These are phyloP conservation scores for Thecophora atra DNA, from an alignment of 2,888 invertebrate species.

Conservation along the genomic window DNA sequence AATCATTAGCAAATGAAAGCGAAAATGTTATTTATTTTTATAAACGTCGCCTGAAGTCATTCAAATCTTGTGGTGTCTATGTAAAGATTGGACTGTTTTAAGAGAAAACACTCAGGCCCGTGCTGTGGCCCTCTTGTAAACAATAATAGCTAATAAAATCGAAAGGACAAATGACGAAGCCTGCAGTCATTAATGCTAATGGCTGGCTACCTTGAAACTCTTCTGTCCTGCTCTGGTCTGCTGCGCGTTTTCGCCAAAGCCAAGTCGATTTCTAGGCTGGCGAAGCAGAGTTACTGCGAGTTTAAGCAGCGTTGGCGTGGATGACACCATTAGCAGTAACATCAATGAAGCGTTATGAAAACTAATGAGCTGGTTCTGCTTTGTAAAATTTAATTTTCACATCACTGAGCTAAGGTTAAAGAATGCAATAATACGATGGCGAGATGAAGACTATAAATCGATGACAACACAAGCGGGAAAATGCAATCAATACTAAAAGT, in stretches of 20 bases:
- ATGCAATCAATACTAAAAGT: conserved; percentile 36
- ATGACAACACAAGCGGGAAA: not conserved
- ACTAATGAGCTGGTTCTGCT: not conserved
- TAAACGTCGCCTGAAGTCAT: too few relatives aligned
- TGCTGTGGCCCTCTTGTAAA: too few relatives aligned
- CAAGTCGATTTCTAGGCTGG: not conserved
- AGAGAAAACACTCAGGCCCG: not conserved
- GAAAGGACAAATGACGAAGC: not conserved
- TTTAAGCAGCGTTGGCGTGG: not conserved
- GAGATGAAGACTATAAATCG: not conserved
- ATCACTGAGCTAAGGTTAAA: conserved; percentile 10
- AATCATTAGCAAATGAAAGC: too few relatives aligned
- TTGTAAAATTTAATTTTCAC: conserved; percentile 14
- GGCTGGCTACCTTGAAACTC: not conserved
- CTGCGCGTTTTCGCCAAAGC: not conserved
- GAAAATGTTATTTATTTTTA: too few relatives aligned
- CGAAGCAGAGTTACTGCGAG: not conserved
- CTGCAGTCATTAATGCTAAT: not conserved
- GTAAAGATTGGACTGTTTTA: not conserved
- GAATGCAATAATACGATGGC: conserved; percentile 18
- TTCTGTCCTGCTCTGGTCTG: not conserved
- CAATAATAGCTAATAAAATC: not conserved
- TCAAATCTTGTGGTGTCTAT: not conserved
- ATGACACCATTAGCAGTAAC: not conserved
- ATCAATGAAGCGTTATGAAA: conserved; percentile 23